Conservation (phyloP, 2,113 vertebrate genomes). For the rabbit (Oryctolagus cuniculus) region mOryCun1.1 NC_091434.1:150200501-150201000, state of each 20-base stretch:
- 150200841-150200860: constrained; percentile 74
- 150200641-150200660: constrained; percentile 68
- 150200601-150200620: constrained; percentile 67
- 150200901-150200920: constrained; percentile 77
- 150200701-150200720: constrained; percentile 65
- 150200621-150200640: constrained; percentile 52
- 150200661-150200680: constrained; percentile 69
- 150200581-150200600: constrained; percentile 59
- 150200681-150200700: constrained; percentile 62
- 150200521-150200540: neutral
- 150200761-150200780: constrained; percentile 79
- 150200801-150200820: constrained; percentile 73
- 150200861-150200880: constrained; percentile 76
- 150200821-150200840: constrained; percentile 78
- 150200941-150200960: constrained; percentile 82
- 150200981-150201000: constrained; percentile 81
- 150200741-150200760: constrained; percentile 44
- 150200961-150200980: constrained; percentile 83
- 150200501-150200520: constrained; percentile 71
- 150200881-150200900: constrained; percentile 76
- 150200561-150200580: constrained; percentile 72
- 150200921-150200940: constrained; percentile 68
- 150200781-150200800: constrained; percentile 76
- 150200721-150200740: constrained; percentile 56
- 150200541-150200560: constrained; percentile 6